Base-by-base conservation (phyloP, 2,888 invertebrate species). In the Tipula helvola region DNA sequence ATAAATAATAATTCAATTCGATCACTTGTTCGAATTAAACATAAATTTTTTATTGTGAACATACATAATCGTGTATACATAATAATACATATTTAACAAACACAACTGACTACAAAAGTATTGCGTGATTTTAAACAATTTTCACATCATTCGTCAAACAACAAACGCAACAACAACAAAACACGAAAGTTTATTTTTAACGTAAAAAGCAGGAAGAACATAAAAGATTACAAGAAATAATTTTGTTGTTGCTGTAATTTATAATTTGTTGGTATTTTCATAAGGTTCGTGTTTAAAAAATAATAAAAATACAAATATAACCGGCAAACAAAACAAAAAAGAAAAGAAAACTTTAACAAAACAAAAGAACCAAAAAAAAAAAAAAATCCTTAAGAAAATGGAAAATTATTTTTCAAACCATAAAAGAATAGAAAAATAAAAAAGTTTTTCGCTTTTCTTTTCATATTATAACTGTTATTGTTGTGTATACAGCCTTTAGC, bases 121-220 rank as follows among this genome's bases (percentile, higher is more conserved):
- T 86, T 86, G 41, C 44, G 85, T 86, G 85, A 86, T 86, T 18
- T 86, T 86, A 86, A 86, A 86, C 85, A 44, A 86, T 84, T 84
- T 84, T 84, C 84, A 84, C 84, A 84, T 84, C 84, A 84, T 41
- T 86, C 41, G 85, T 86, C 85, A 86, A 86, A 86, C 39, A 39
- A 36, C 13, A 39, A 84, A n/a, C 39, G 39, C 57, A 57, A 57
- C 28, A 71, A n/a, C 39, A 85, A 36, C 7, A 39, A 7, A 39
- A 16, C 36, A 85, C 36, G 41, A 85, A 41, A 36, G 16, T 39
- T 39, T 85, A 85, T 85, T 8, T 85, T 85, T 85, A 41, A 85
- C 39, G 84, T 85, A 41, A 39, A 85, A 85, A 85, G 39, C 41
- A 85, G 41, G 41, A 85, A 85, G 84, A 41, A 85, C 41, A 41